Base-by-base conservation (phyloP, 1,140 invertebrate genomes). In the Diploscapter pachys region DNA sequence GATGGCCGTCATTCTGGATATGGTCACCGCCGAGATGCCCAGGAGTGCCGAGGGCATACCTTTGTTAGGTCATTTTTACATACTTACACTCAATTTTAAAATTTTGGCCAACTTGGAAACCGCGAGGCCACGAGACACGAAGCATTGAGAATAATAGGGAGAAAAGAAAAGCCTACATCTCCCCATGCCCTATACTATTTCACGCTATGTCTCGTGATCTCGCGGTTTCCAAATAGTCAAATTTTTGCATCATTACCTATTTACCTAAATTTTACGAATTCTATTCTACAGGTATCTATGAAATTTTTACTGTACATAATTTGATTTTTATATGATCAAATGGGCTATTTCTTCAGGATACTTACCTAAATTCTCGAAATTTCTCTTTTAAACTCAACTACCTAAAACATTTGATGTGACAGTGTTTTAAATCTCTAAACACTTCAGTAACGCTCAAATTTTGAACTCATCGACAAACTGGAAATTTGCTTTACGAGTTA, bases 1-100 rank as follows among this genome's bases (percentile, higher is more conserved):
- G 54, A 76, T 76, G 75, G 75, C 75, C 5, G 75, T 76, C 50
- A 76, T 76, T 48, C 55, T 76, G 53, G 75, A 76, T 55, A 76
- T 76, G 75, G 75, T 76, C 0, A 72, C 75, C 8, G 57, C 55
- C 4, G 72, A 76, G 52, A 76, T 76, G 75, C 75, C 75, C 6
- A 72, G 65, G 63, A 72, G 69, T 63, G 31, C 53, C 11, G 75
- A 71, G 13, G 75, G 75, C 66, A 62, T 76, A 11, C 75, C 75
- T 6, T n/a, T 76, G 5, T 50, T 76, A 53, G 74, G 74, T 76
- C 54, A 9, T 4, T 52, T 63, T 5, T 55, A 31, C 31, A 31
- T 31, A 31, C 57, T 59, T 59, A 59, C 11, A 59, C 13, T 11
- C 11, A 11, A 11, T 13, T 11, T 11, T 2, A 48, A 13, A 50